phyloP scores from a whole-genome alignment of 2,797 vertebrate species.

The Myotis vivesi region DNA sequence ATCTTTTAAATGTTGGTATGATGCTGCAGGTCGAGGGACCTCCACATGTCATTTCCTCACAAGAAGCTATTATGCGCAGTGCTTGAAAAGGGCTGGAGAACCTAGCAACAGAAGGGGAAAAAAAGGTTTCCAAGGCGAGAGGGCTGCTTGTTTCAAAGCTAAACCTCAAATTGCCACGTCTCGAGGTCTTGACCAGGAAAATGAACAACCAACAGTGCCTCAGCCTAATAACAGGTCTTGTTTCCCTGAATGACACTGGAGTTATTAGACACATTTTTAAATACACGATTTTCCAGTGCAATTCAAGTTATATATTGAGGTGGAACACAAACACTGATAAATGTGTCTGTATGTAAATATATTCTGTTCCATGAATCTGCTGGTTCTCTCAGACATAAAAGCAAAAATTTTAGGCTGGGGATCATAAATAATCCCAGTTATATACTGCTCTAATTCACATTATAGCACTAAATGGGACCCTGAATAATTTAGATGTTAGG shows the following conservation, averaged over 20 bases:
- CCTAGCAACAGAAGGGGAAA: conserved; percentile 49
- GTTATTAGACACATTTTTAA: conserved; percentile 58
- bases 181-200: conserved; percentile 55
- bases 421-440: not conserved
- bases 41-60: conserved; percentile 68
- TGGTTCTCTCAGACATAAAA: conserved; percentile 20
- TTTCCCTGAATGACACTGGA: conserved; percentile 43
- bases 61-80: conserved; percentile 55
- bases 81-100: conserved; percentile 57
- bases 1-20: conserved; percentile 52
- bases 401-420: not conserved
- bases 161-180: conserved; percentile 47
- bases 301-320: conserved; percentile 19
- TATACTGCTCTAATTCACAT: not conserved
- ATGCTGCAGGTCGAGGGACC: conserved; percentile 48
- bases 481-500: not conserved
- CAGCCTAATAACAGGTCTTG: conserved; percentile 33
- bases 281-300: not conserved
- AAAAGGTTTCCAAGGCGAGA: conserved; percentile 54
- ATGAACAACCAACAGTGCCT: conserved; percentile 46
- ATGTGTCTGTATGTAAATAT: conserved; percentile 20
- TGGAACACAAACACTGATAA: not conserved
- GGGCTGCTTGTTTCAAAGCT: conserved; percentile 47
- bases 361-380: not conserved
- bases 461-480: not conserved